Conservation (phyloP, 2,888 invertebrate genomes). For the Mechanitis mazaeus region DNA sequence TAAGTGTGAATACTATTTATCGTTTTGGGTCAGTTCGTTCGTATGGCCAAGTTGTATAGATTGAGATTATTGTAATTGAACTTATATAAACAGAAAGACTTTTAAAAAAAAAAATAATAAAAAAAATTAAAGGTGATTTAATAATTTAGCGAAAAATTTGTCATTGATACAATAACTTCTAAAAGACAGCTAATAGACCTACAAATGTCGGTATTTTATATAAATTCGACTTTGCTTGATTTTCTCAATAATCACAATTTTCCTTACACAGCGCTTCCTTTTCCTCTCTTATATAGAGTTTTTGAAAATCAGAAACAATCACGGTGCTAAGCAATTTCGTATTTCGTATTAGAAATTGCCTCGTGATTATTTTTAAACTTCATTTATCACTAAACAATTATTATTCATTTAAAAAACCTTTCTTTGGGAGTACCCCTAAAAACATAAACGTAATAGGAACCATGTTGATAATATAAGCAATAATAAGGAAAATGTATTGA, state of each 20-base stretch:
- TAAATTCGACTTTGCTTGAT: background rate
- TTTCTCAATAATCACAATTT: slow-evolving; percentile 8
- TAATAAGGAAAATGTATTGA: slow-evolving; percentile 6
- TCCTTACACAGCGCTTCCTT: slow-evolving; percentile 13
- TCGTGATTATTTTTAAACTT: background rate
- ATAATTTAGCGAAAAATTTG: no score
- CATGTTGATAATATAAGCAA: slow-evolving; percentile 5
- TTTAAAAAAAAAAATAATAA: no score
- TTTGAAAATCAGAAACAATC: slow-evolving; percentile 15
- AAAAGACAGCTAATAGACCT: no score
- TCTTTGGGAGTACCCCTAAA: background rate
- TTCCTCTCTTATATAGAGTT: slow-evolving; percentile 19
- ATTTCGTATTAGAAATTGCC: slow-evolving; percentile 1
- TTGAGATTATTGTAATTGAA: no score
- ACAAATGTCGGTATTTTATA: no score
- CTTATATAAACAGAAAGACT: no score
- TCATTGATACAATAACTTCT: no score
- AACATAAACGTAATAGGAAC: slow-evolving; percentile 2
- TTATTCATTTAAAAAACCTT: background rate
- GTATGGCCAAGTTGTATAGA: no score
- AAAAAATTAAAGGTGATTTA: no score
- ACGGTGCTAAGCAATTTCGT: slow-evolving; percentile 20
- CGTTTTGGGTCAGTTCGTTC: no score
- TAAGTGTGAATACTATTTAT: no score
- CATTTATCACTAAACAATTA: slow-evolving; percentile 2